Evolutionary conservation across 2,113 vertebrate species (phyloP), one percentile per base, ranked within the genome.

Genomic region (Prinia subflava): DNA sequence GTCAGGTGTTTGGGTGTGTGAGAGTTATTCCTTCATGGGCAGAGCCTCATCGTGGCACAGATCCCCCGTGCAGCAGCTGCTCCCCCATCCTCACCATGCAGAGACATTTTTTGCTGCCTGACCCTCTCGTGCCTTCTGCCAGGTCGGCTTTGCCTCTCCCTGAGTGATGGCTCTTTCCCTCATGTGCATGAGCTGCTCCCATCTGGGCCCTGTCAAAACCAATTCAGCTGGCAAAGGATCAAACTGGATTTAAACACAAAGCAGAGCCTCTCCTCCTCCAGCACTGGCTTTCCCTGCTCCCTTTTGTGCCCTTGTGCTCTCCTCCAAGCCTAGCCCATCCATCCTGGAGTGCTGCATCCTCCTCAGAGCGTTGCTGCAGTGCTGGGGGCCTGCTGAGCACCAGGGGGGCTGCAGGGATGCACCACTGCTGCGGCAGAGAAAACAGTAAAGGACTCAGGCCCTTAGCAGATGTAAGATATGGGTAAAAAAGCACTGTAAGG

Each of bases 131-230:
- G 91, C 57, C 87, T 96, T 41, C 79, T 96, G 91, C 91, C 93
- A 75, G 82, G 20, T 91, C 8, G 1, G 57, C 59, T 96, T 92
- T 95, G 87, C 74, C 89, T 93, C 67, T 87, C 3, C 3, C 65
- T 83, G 13, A 70, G 35, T 83, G 93, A 91, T 67, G 82, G 49
- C 47, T 67, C 84, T 78, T 89, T 33, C 67, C 77, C 92, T 67
- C 44, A 6, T 42, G 53, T 82, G 84, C 59, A 9, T 65, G 68
- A 77, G 39, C 83, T 63, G 91, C 11, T 97, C 85, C 93, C 95
- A 91, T 92, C 93, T 94, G 96, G 74, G 76, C 49, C 50, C 76
- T 0, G 9, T 95, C 95, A 95, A 77, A 94, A 92, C 35, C 62
- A 64, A 89, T 92, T 93, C 22, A 7, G 57, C 67, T 23, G 71